These are phyloP conservation scores for Caenorhabditis sp. DNA, from an alignment of 2,888 invertebrate species.

Conservation along the genomic window DNA sequence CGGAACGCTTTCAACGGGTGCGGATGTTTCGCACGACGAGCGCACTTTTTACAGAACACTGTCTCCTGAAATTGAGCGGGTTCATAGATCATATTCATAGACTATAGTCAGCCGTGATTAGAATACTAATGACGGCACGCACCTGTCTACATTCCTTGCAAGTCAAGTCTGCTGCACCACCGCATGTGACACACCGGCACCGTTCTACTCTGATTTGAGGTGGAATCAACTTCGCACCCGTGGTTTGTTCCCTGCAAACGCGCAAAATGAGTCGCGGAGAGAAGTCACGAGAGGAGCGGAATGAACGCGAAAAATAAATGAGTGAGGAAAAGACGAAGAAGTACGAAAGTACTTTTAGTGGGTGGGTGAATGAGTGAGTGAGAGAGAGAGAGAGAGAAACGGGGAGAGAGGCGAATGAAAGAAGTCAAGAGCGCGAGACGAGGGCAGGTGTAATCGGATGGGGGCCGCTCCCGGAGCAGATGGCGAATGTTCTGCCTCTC, in stretches of 20 bases:
- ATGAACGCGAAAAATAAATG: not conserved
- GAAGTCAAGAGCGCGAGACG: not conserved
- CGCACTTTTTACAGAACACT: slow-evolving; percentile 27
- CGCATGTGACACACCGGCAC: slow-evolving; percentile 26
- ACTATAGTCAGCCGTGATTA: too few relatives aligned
- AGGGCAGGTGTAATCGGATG: slow-evolving; percentile 1
- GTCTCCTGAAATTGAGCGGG: not conserved
- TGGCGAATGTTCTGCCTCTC: slow-evolving; percentile 9
- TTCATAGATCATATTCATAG: not conserved
- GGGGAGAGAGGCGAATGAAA: not conserved
- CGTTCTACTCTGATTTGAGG: slow-evolving; percentile 22
- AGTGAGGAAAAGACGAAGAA: not conserved
- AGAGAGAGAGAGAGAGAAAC: not conserved
- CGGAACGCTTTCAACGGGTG: slow-evolving; percentile 31
- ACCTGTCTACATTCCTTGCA: slow-evolving; percentile 28
- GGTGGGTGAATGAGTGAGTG: not conserved
- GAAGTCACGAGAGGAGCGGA: not conserved
- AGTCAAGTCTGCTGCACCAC: not conserved
- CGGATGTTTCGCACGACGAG: slow-evolving; percentile 21
- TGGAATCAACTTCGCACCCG: slow-evolving; percentile 39
- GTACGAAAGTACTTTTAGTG: too few relatives aligned
- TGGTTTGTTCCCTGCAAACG: slow-evolving; percentile 39
- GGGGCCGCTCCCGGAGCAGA: not conserved
- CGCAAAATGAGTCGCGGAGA: not conserved
- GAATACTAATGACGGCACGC: not conserved